phyloP scores from a whole-genome alignment of 2,888 invertebrate genomes.

The Andrena praecox region DNA sequence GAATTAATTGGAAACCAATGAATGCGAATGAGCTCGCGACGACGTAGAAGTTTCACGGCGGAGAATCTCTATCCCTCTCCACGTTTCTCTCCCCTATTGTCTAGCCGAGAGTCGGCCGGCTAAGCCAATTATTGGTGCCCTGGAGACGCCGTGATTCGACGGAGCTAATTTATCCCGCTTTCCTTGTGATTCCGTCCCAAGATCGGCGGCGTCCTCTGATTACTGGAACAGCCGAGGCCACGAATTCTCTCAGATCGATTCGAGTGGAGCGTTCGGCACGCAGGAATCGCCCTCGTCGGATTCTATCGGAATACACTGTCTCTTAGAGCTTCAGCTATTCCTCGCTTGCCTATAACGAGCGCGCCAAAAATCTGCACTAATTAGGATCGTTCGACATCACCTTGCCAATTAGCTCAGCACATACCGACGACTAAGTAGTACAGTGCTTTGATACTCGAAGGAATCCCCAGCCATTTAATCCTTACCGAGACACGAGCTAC shows the following conservation, averaged over 20 bases:
- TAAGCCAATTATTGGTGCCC: constrained; percentile 81
- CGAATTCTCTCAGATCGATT: constrained; percentile 34
- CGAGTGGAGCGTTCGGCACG: not conserved
- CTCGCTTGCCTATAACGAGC: not conserved
- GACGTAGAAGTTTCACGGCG: constrained; percentile 70
- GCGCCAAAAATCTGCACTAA: not conserved
- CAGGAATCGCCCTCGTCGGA: not conserved
- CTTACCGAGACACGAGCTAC: too few relatives aligned
- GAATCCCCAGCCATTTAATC: too few relatives aligned
- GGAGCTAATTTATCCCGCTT: constrained; percentile 76
- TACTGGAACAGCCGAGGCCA: constrained; percentile 30
- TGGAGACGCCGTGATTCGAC: constrained; percentile 74
- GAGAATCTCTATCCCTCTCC: constrained; percentile 54
- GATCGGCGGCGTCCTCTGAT: constrained; percentile 55
- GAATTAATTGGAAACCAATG: constrained; percentile 83
- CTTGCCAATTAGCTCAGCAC: too few relatives aligned
- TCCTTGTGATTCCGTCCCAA: constrained; percentile 47
- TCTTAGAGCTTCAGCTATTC: not conserved
- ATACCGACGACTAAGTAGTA: too few relatives aligned
- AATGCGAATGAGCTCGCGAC: constrained; percentile 80
- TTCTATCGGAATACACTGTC: not conserved
- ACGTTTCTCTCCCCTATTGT: constrained; percentile 73
- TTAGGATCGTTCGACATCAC: too few relatives aligned
- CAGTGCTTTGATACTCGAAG: too few relatives aligned
- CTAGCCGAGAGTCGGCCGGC: constrained; percentile 68